Evolutionary conservation across 2,113 vertebrate genomes (phyloP), one percentile per base, ranked within the genome.

Genomic region (Phyllostomus discolor): DNA sequence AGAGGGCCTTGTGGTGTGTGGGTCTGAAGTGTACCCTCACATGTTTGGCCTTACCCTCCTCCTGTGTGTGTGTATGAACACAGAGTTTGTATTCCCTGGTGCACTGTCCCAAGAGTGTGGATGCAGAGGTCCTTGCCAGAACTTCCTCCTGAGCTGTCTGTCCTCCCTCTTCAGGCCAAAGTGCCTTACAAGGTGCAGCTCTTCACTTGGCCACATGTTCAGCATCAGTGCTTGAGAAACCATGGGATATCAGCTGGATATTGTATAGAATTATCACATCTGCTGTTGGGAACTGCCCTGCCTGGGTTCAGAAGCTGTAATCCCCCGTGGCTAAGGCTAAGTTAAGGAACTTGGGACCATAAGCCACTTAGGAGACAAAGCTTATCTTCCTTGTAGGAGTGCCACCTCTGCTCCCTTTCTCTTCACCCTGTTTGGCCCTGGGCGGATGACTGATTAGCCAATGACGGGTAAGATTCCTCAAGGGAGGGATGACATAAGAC

Each of bases 151-250:
- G 31, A 93, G 57, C 79, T 50, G 43, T 43, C 43, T 93, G 86
- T 70, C 92, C 82, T 89, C 50, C 79, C 22, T 75, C 87, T 75
- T 80, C 33, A 38, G 72, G 38, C 54, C 57, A 10, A 92, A 88
- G 93, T 96, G 96, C 94, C 96, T 96, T 96, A 95, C 1, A 3
- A 73, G 88, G 81, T 92, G 43, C 75, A 93, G 94, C 95, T 46
- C 78, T 72, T 84, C 54, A 73, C 90, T 48, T 4, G 8, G 75
- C 90, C 70, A 31, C 15, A 17, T 15, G 46, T 43, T 41, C 48
- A 16, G 81, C 12, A 5, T 78, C 88, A 54, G 38, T 3, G 66
- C 79, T 70, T 91, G 78, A 92, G 41, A 86, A 88, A 62, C 57
- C 22, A 14, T 4, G 31, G 79, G 64, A 31, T 41, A 17, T 31